Evolutionary conservation across 2,888 invertebrate genomes (phyloP), one percentile per base, ranked within the genome.

Genomic region (Odontomyia ornata): DNA sequence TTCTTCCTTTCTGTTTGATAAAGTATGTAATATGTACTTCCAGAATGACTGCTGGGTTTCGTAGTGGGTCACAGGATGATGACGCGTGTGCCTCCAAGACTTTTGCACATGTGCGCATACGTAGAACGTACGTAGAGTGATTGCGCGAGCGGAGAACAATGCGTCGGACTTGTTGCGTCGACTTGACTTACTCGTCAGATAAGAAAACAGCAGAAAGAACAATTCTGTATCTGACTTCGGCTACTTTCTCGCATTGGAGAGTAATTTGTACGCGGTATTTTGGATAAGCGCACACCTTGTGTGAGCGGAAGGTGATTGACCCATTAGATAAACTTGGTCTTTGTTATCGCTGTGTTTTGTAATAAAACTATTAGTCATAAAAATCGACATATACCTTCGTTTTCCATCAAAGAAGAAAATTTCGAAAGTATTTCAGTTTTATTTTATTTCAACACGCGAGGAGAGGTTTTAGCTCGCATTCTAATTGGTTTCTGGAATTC

Each of bases 291-390:
- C 36, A 65, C 65, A 36, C 36, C 65, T 65, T 65, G 36, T 65
- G 36, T 28, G 36, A 65, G 36, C 65, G 47, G 43, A 69, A 69
- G 69, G 46, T 69, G 69, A 69, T 23, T 69, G 69, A 69, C 69
- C 69, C 25, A 47, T 69, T 69, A 46, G 46, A 46, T 67, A 43
- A 46, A 43, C 67, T 43, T 18, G 9, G 30, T 30, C 30, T 67
- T 67, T 46, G 67, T 67, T 67, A 67, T 67, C 46, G 67, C 25
- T 11, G 25, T 56, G 56, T 18, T 1, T 52, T 60, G 60, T 18
- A 25, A 60, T 60, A 25, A 60, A 60, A 25, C 60, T 52, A 52
- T 60, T 60, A 21, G 60, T 60, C 60, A 60, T 60, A 60, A 60
- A 60, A 60, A 60, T 60, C 52, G 52, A 52, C 52, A 52, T n/a